Conservation (phyloP, 1,140 invertebrate genomes). For the Zaprionus ghesquierei region DNA sequence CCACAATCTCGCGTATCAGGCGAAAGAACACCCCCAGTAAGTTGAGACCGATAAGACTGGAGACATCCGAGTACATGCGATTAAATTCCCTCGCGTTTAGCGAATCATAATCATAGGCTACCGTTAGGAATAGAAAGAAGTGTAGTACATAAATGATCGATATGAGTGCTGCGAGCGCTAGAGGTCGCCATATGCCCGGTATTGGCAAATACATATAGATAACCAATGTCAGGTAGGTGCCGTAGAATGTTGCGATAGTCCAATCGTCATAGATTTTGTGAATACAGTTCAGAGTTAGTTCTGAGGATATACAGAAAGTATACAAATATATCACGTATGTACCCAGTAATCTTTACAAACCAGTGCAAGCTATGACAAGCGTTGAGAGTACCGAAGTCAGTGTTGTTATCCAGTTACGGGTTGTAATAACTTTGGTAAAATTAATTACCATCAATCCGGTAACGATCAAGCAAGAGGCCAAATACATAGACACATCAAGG, state of each 20-base stretch:
- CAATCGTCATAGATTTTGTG: slow-evolving; percentile 82
- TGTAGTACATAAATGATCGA: slow-evolving; percentile 86
- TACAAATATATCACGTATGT: background rate
- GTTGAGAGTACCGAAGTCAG: slow-evolving; percentile 82
- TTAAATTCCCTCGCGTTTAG: background rate
- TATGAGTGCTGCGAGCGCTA: slow-evolving; percentile 85
- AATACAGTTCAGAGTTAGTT: slow-evolving; percentile 83
- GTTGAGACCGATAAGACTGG: slow-evolving; percentile 88
- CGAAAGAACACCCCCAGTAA: slow-evolving; percentile 92
- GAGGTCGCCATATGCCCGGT: slow-evolving; percentile 86
- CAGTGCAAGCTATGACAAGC: slow-evolving; percentile 38
- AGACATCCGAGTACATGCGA: slow-evolving; percentile 85
- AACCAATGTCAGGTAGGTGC: slow-evolving; percentile 87
- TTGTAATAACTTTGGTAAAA: slow-evolving; percentile 79
- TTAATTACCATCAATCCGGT: slow-evolving; percentile 82
- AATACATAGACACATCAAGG: slow-evolving; percentile 68
- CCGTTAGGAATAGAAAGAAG: slow-evolving; percentile 85
- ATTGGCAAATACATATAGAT: slow-evolving; percentile 91
- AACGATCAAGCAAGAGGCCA: slow-evolving; percentile 78
- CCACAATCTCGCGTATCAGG: slow-evolving; percentile 92
- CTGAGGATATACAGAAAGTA: slow-evolving; percentile 49
- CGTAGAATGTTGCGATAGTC: slow-evolving; percentile 85
- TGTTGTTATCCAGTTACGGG: slow-evolving; percentile 81
- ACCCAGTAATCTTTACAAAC: slow-evolving; percentile 26
- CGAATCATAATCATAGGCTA: slow-evolving; percentile 58